Percentiles rank a stretch among this genome's conserved stretches.
phyloP scores from a whole-genome alignment of 2,888 invertebrate species.

The Drosophila ezoana region DNA sequence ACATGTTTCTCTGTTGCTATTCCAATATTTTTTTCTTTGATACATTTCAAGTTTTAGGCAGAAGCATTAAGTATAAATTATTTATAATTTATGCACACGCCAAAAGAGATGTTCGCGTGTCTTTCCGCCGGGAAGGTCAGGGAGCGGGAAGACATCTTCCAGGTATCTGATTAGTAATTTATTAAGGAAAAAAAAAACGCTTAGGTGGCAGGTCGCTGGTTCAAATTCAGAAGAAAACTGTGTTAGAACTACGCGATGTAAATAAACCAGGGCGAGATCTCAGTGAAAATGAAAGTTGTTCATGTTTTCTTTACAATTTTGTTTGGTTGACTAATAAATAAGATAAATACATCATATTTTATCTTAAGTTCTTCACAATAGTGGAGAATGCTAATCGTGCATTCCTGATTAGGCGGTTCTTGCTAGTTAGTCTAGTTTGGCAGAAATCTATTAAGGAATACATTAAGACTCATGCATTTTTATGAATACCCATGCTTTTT shows the following conservation, averaged over 20 bases:
- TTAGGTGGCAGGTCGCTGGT: too few relatives aligned
- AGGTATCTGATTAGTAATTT: not conserved
- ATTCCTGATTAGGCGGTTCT: not conserved
- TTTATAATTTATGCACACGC: constrained; percentile 1
- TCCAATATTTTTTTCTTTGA: not conserved
- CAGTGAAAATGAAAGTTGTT: too few relatives aligned
- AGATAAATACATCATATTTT: too few relatives aligned
- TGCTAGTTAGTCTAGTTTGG: constrained; percentile 9
- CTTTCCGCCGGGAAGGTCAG: not conserved
- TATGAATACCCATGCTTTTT: too few relatives aligned
- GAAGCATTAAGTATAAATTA: constrained; percentile 5
- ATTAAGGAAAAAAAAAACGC: too few relatives aligned
- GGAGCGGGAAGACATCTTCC: not conserved
- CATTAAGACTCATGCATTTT: too few relatives aligned
- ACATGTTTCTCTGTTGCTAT: constrained; percentile 4
- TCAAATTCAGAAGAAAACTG: too few relatives aligned
- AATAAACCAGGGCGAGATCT: too few relatives aligned
- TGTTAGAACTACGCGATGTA: too few relatives aligned
- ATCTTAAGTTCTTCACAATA: too few relatives aligned
- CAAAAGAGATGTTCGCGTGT: constrained; percentile 1
- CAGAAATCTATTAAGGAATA: not conserved
- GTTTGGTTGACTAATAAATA: too few relatives aligned
- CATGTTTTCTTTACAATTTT: too few relatives aligned
- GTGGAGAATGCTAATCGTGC: not conserved
- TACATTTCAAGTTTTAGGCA: constrained; percentile 11